Evolutionary conservation across 2,113 vertebrate species (phyloP), one percentile per base, ranked within the genome.

Genomic region (Embiotoca jacksoni): DNA sequence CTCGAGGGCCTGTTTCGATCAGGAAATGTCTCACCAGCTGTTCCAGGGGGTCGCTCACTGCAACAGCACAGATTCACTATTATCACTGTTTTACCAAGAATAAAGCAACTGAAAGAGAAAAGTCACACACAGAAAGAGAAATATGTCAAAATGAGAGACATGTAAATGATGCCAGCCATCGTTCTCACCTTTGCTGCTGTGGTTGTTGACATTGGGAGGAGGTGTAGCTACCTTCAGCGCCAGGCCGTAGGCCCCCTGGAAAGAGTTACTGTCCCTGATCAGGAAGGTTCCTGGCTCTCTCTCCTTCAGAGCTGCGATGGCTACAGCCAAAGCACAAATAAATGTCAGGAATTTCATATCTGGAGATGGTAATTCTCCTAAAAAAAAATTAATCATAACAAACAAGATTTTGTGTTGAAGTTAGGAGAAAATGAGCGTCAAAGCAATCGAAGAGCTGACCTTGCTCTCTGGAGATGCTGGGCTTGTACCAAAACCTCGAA

Each of bases 401-500:
- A 32, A 46, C 41, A 44, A 3, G 10, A 44, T 13, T 9, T 44
- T 44, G 10, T 44, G 10, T 44, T 11, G 1, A 11, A 13, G 41
- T 23, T n/a, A 23, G 7, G 7, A 52, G 6, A 52, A 3, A 11
- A 11, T 2, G 11, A 2, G 5, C 9, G 6, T 46, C 0, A 55
- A 5, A n/a, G 15, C 1, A n/a, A 58, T 6, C 7, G 16, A 15
- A 47, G 32, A 15, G 13, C 80, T 47, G 80, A 97, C 97, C 97
- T 96, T 98, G 97, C 56, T 98, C 97, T 84, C 97, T 94, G 64
- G 97, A 96, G 83, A 98, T 95, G 71, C 95, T 93, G 8, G 97
- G 95, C 75, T 98, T 98, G 83, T 98, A 98, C 97, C 97, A 98
- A 92, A 97, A 97, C 87, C 95, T 96, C 3, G 97, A 98, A 16